These are phyloP conservation scores for Axinella damicornis DNA, from an alignment of 37 sponge, comb jelly and placozoan genomes.

Conservation along the genomic window DNA sequence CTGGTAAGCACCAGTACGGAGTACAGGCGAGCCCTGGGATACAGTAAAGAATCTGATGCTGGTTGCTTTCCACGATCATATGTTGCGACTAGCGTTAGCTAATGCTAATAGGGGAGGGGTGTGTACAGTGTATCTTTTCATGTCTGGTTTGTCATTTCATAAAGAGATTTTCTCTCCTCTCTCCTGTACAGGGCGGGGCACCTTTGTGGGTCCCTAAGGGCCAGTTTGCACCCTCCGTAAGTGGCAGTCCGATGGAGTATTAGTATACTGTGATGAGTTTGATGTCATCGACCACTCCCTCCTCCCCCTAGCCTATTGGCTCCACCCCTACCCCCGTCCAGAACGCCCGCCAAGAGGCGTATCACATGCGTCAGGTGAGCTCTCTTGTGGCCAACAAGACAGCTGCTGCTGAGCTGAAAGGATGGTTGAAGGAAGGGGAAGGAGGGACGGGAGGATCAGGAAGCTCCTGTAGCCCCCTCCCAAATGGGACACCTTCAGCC, in stretches of 20 bases:
- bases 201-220: slow-evolving; percentile 58
- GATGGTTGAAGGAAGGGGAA: not conserved
- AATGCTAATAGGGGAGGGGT: no score
- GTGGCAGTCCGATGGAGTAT: not conserved
- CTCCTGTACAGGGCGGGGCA: slow-evolving; percentile 16
- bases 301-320: slow-evolving; percentile 16
- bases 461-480: not conserved
- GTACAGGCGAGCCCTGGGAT: no score
- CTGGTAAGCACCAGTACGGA: no score
- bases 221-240: slow-evolving; percentile 72
- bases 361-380: slow-evolving; percentile 59
- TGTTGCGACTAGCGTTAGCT: no score
- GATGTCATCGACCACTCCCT: not conserved
- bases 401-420: slow-evolving; percentile 62
- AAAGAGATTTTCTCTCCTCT: not conserved
- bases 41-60: no score
- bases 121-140: no score
- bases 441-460: not conserved
- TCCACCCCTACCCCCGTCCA: slow-evolving; percentile 39
- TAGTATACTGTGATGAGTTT: no score
- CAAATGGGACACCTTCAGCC: not conserved
- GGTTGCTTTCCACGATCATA: no score
- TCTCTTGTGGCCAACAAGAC: slow-evolving; percentile 54
- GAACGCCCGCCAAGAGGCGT: slow-evolving; percentile 73
- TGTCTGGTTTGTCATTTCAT: no score